These are phyloP conservation scores for Alosa alosa DNA, from an alignment of 2,113 vertebrate genomes.

Conservation along the genomic window DNA sequence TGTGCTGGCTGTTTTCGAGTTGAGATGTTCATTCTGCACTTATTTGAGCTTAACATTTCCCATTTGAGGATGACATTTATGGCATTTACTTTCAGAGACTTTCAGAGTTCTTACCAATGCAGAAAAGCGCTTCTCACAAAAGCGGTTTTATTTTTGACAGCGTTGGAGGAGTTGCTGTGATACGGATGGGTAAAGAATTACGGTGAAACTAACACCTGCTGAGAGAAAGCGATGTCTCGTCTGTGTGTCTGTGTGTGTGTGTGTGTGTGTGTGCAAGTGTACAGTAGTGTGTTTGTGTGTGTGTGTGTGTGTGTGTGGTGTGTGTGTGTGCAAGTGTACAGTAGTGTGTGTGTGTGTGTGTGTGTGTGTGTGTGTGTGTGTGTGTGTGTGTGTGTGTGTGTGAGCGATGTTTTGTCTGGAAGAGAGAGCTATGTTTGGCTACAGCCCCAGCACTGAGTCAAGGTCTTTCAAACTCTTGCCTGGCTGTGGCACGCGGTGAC, in stretches of 20 bases:
- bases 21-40: not conserved
- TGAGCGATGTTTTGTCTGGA: not conserved
- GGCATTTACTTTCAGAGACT: not conserved
- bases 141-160: not conserved
- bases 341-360: too few relatives aligned
- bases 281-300: too few relatives aligned
- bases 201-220: not conserved
- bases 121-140: not conserved
- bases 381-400: too few relatives aligned
- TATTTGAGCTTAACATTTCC: not conserved
- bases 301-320: too few relatives aligned
- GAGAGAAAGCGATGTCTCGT: not conserved
- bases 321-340: too few relatives aligned
- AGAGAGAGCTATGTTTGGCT: constrained; percentile 1
- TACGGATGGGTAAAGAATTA: not conserved
- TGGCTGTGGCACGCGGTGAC: not conserved
- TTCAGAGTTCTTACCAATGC: not conserved
- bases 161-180: not conserved
- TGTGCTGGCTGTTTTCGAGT: too few relatives aligned
- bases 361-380: too few relatives aligned
- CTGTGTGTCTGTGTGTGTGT: too few relatives aligned
- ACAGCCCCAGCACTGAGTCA: not conserved
- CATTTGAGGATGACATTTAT: not conserved
- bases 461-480: not conserved
- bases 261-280: too few relatives aligned